Base-by-base conservation (phyloP, 1,140 invertebrate species). In the Bombus cullumanus region DNA sequence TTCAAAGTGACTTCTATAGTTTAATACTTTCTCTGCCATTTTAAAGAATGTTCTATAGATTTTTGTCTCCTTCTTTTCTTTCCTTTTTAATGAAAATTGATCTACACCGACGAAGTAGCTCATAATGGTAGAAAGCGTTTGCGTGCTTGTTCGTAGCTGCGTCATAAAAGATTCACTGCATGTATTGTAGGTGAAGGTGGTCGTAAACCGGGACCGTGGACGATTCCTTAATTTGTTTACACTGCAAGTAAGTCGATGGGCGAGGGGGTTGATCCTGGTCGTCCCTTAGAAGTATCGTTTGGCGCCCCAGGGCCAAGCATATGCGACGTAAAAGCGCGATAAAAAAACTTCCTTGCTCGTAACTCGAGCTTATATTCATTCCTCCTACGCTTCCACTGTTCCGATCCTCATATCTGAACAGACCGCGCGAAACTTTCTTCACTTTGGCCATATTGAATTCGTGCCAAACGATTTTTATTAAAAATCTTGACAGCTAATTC, bases 181-280 rank as follows among this genome's bases (percentile, higher is more conserved):
- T 90, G 80, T 90, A 91, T 92, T 87, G 89, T 91, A 83, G 81
- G 81, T 74, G 39, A 71, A 79, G 71, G 86, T 62, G 82, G 87
- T 92, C 92, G 90, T 93, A 94, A 94, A 92, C 69, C 91, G 90
- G 81, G 83, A 86, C 89, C 89, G 86, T 83, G 87, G 90, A 90
- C 90, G 91, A 92, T 93, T 93, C 93, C 94, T 93, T 94, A 94
- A 94, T 94, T 94, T 94, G 93, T 94, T 94, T 93, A 94, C 94
- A 92, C 92, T 92, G 92, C 85, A 87, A 91, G 91, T 88, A 75
- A 90, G 87, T 80, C 80, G 87, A 90, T 82, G 73, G 66, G 66
- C 69, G 57, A 79, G 62, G 64, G 75, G n/a, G 77, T 73, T 85
- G 75, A 68, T 47, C 47, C 66, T 81, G 69, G 37, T 88, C 41